phyloP scores from a whole-genome alignment of 1,140 invertebrate genomes.

The Thaumatotibia leucotreta region DNA sequence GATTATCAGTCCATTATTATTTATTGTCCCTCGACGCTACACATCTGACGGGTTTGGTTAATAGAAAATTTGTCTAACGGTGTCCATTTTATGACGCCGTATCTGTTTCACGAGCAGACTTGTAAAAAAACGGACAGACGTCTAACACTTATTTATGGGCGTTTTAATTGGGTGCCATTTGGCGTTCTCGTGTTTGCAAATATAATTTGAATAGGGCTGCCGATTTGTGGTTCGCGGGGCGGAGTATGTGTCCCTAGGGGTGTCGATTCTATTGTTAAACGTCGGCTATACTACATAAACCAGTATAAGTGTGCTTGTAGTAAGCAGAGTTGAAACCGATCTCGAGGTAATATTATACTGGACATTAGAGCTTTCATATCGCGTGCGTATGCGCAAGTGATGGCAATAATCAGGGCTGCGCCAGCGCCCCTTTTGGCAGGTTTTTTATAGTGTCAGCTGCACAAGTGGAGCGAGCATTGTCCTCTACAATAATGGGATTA shows the following conservation, averaged over 20 bases:
- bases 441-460: conserved; percentile 60
- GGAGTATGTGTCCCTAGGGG: neutral
- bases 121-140: neutral
- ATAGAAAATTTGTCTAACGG: conserved; percentile 4
- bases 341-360: neutral
- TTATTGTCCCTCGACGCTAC: conserved; percentile 3
- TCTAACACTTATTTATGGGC: conserved; percentile 9
- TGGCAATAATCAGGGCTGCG: neutral
- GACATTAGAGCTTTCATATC: neutral
- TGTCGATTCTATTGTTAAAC: neutral
- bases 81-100: neutral
- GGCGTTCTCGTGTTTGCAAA: conserved; percentile 7
- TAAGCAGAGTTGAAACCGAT: neutral
- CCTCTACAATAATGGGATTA: conserved; percentile 43
- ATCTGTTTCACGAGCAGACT: neutral
- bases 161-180: conserved; percentile 13
- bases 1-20: conserved; percentile 7
- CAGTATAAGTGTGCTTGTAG: neutral
- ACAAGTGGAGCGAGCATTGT: conserved; percentile 50
- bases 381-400: neutral
- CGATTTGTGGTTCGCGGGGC: neutral
- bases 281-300: neutral
- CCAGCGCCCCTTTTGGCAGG: conserved; percentile 19
- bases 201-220: conserved; percentile 8
- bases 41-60: conserved; percentile 5